Evolutionary conservation across 2,113 vertebrate species (phyloP), one percentile per base, ranked within the genome.

Genomic region (Motacilla alba): DNA sequence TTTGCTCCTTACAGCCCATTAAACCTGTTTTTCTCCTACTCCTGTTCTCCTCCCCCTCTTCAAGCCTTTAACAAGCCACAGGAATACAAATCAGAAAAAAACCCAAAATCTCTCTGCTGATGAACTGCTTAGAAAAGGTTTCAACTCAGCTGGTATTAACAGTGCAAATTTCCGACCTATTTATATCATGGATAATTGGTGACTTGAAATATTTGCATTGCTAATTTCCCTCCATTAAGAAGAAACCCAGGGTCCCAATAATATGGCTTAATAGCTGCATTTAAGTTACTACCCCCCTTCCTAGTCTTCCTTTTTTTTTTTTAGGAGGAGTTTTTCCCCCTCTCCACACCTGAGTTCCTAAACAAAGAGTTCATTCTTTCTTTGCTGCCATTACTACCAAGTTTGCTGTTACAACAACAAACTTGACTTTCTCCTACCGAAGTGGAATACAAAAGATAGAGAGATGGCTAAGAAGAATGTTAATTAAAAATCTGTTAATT

Each of bases 141-240:
- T 97, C 93, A 96, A 94, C 85, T 78, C 2, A 31, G 90, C 85
- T 97, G 83, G 92, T 95, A 96, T 94, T 94, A 97, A 93, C 94
- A 92, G 77, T 87, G 87, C 85, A 95, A 81, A 95, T 95, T 93
- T 94, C 90, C 81, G 6, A 97, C 95, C 96, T 97, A 96, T 95
- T 98, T 97, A 97, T 97, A 98, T 96, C 93, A 91, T 87, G 84
- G 95, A 91, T 98, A 98, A 98, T 97, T 98, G 97, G 94, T 75
- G 94, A 94, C 96, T 96, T 92, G 91, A 98, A 98, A 97, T 97
- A 98, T 98, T 97, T 97, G 97, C 97, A 98, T 97, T 97, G 96
- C 97, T 97, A 97, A 98, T 98, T 97, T 97, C 83, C 77, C 37
- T 90, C 93, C 86, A 96, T 96, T 97, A 95, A 84, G 94, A 91